Evolutionary conservation across 2,888 invertebrate genomes (phyloP).

Genomic region (Noctua pronuba): DNA sequence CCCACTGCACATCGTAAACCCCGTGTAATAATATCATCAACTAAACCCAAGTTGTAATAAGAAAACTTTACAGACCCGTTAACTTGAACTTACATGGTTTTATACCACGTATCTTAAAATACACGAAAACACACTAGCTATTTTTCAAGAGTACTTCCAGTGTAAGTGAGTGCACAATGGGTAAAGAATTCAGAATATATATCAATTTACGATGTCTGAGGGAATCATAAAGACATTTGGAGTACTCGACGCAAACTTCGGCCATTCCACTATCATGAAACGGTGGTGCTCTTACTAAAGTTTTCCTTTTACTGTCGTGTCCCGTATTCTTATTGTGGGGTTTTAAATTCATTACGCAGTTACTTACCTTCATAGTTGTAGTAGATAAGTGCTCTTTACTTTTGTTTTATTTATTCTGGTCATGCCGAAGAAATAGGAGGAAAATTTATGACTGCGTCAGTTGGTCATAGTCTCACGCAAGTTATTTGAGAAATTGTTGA

Average conservation of each 20-base stretch:
- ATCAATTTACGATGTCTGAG: conserved; percentile 80
- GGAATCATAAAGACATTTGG: conserved; percentile 82
- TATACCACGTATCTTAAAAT: conserved; percentile 44
- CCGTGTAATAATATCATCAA: conserved; percentile 53
- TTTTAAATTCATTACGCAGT: conserved; percentile 52
- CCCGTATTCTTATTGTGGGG: conserved; percentile 44
- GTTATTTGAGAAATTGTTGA: conserved; percentile 1
- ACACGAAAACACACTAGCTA: conserved; percentile 39
- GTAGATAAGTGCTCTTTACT: conserved; percentile 5
- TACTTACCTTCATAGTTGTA: conserved; percentile 18
- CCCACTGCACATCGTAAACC: conserved; percentile 47
- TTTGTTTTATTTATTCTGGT: conserved; percentile 10
- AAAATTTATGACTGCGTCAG: conserved; percentile 15
- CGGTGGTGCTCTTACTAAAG: conserved; percentile 58
- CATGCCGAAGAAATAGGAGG: not conserved
- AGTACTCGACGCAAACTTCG: conserved; percentile 73
- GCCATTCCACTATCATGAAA: conserved; percentile 56
- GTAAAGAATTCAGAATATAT: conserved; percentile 76
- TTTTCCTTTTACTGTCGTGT: conserved; percentile 51
- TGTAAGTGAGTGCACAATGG: conserved; percentile 58
- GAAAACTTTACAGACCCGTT: conserved; percentile 61
- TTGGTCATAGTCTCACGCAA: conserved; percentile 7
- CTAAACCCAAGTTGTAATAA: conserved; percentile 57
- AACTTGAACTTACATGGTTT: conserved; percentile 3
- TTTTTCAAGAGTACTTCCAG: conserved; percentile 53